Evolutionary conservation across 2,113 vertebrate species (phyloP).

Genomic region (Larimichthys polyactis): DNA sequence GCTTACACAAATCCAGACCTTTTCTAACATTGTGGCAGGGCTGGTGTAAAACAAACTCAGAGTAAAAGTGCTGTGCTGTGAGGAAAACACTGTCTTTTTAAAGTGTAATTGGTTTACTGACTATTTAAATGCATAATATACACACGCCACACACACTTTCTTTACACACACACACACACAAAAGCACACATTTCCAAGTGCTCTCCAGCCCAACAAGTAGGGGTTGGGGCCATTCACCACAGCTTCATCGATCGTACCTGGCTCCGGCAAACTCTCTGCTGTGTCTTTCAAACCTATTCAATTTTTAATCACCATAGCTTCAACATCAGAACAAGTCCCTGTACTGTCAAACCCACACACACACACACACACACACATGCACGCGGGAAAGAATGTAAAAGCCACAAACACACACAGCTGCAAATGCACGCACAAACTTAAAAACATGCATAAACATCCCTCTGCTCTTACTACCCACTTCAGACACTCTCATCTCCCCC

Average conservation of each 20-base stretch:
- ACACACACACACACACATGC: background rate
- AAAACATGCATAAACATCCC: slow-evolving; percentile 39
- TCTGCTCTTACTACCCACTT: slow-evolving; percentile 38
- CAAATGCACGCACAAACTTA: slow-evolving; percentile 40
- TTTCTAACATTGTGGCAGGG: background rate
- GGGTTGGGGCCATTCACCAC: slow-evolving; percentile 57
- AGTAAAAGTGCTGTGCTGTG: background rate
- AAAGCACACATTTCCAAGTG: slow-evolving; percentile 26
- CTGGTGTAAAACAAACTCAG: background rate
- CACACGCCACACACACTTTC: slow-evolving; percentile 16
- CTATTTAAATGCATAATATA: slow-evolving; percentile 17
- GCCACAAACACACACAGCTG: slow-evolving; percentile 46
- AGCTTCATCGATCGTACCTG: slow-evolving; percentile 79
- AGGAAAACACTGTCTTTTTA: slow-evolving; percentile 5
- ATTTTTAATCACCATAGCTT: slow-evolving; percentile 83
- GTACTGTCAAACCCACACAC: slow-evolving; percentile 34
- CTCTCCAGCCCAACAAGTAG: slow-evolving; percentile 56
- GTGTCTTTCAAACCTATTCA: slow-evolving; percentile 83
- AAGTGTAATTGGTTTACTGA: slow-evolving; percentile 37
- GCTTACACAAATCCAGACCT: background rate
- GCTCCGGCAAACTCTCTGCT: slow-evolving; percentile 73
- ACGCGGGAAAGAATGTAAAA: slow-evolving; percentile 36
- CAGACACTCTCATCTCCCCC: slow-evolving; percentile 30
- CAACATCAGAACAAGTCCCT: slow-evolving; percentile 73
- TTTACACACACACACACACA: slow-evolving; percentile 29